Base-by-base conservation (phyloP, 2,888 invertebrate species). In the Parnassius orleans region DNA sequence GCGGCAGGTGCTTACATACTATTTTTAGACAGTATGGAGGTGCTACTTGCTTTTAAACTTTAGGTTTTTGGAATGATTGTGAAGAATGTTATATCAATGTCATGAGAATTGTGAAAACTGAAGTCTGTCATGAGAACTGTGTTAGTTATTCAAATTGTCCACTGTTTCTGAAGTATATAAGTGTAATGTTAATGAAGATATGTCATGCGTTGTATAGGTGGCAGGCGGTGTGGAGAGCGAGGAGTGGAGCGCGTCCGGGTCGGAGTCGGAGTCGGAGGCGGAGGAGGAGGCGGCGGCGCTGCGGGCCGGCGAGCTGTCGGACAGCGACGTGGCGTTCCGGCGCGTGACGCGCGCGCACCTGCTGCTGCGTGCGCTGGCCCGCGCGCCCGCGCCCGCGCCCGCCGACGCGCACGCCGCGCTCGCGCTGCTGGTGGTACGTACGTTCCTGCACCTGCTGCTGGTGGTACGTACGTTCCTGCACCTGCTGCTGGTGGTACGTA, bases 311-410 rank as follows among this genome's bases (percentile, higher is more conserved):
- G 83, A 84, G 67, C 81, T 90, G 69, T 67, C 85, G 0, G 75
- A 89, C 1, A 66, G 74, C 9, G 90, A 90, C 79, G 83, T 75
- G 75, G 82, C 79, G 74, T 88, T 78, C 80, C 84, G 90, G 9
- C 87, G 87, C 73, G 89, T 80, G 68, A 71, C 84, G 53, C 72
- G 80, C 62, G 66, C 66, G n/a, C 81, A 81, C 64, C 78, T 82
- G 71, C 75, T 87, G 75, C 72, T 71, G 2, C 33, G 33, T 80
- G 79, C 48, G 76, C 7, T 83, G 53, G 78, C 80, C 50, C 63
- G 68, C 69, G 69, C 61, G 69, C 64, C 69, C 61, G 70, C 69
- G 66, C 67, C 66, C 59, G 60, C 67, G 57, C 67, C 67, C 61
- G 69, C 67, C 58, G 70, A 66, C 60, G 64, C 70, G 56, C 66